Base-by-base conservation (phyloP, 2,797 vertebrate genomes). In the Chiroxiphia lanceolata region DNA sequence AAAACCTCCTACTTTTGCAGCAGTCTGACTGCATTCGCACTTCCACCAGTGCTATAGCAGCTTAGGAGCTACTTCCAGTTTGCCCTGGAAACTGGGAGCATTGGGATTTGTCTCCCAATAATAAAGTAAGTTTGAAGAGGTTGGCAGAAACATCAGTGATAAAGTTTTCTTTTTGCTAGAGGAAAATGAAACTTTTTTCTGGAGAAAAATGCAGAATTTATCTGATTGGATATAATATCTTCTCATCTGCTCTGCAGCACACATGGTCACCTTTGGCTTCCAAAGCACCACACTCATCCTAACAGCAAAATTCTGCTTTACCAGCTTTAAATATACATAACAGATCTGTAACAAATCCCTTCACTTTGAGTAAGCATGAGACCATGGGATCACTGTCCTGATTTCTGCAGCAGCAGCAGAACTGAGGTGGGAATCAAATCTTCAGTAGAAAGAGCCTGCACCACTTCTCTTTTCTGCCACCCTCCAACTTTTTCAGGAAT, bases 301-400 rank as follows among this genome's bases (percentile, higher is more conserved):
- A 61, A 59, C 11, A 83, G 59, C 47, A 75, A 68, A 53, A 42
- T 10, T 40, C 36, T 36, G 8, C 13, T 69, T 68, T 59, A 56
- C 11, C 13, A 8, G 7, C 60, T 85, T 77, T 48, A 80, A 81
- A 67, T 34, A 38, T 3, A 38, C 17, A 48, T 4, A 15, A 53
- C 2, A 31, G 80, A 63, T 59, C 25, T n/a, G 1, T 8, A 38
- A 57, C 3, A 31, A 83, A 59, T 54, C 25, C 45, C 27, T 71
- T 16, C 23, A 15, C 11, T 56, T 11, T 38, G 11, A 57, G 59
- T 8, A 36, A 67, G 16, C 0, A 0, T 14, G 38, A 69, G 16
- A 33, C 17, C 40, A 16, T 15, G 36, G 29, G 33, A 65, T 5
- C 8, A 13, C 0, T 10, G 44, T 40, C 27, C n/a, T 34, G 14